Percentiles rank a stretch among this genome's conserved stretches.
phyloP scores from a whole-genome alignment of 2,113 vertebrate genomes.

The Macroglossus sobrinus region DNA sequence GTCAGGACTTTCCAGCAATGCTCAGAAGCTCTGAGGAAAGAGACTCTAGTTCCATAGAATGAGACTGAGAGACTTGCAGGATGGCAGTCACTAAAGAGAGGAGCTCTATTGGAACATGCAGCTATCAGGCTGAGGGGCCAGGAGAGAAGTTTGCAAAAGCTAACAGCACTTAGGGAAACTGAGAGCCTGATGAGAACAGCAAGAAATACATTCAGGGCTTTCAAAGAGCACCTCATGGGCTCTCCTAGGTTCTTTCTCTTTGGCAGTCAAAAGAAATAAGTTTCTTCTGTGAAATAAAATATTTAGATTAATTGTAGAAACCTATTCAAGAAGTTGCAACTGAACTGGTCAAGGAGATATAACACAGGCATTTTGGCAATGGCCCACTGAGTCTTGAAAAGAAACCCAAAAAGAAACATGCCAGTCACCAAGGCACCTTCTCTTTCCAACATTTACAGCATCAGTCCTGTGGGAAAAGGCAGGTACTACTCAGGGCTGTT shows the following conservation, averaged over 20 bases:
- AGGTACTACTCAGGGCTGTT: neutral
- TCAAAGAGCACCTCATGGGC: neutral
- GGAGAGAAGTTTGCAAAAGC: neutral
- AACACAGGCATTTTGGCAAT: neutral
- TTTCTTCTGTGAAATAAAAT: neutral
- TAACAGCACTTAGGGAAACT: neutral
- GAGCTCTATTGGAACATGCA: neutral
- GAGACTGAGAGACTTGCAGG: neutral
- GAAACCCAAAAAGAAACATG: neutral
- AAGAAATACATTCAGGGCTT: neutral
- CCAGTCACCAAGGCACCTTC: neutral
- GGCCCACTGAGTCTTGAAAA: neutral
- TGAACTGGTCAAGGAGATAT: neutral
- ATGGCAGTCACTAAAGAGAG: neutral
- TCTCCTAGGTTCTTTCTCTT: neutral
- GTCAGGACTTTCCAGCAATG: neutral
- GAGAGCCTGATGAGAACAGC: neutral
- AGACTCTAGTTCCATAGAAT: neutral
- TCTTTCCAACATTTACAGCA: neutral
- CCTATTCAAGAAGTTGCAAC: neutral
- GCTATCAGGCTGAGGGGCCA: neutral
- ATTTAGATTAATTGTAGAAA: neutral
- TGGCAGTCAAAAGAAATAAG: neutral
- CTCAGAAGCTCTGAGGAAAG: neutral
- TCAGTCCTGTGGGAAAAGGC: neutral